Evolutionary conservation across 2,888 invertebrate genomes (phyloP), one percentile per base, ranked within the genome.

Genomic region (Darwinula stevensoni): DNA sequence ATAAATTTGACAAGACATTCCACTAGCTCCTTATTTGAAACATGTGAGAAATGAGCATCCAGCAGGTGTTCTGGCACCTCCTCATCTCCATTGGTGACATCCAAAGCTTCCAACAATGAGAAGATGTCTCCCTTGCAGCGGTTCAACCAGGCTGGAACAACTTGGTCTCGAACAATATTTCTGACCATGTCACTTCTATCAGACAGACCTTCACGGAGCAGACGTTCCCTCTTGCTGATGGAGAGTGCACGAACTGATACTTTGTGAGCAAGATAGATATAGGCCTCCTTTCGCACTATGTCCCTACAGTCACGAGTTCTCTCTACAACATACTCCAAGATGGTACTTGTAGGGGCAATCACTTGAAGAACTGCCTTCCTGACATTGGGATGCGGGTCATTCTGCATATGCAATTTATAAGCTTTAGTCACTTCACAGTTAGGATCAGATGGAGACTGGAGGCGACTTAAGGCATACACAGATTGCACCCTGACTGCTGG

Each of bases 401-500:
- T 61, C 38, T 61, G 56, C 49, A 74, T 57, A 39, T 74, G 69
- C 43, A 62, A 66, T 15, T 65, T 55, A 41, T 70, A 72, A 1
- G 66, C 60, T 40, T 64, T 59, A 2, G 75, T 66, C 2, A 82
- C 67, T 2, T 62, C 64, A 47, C 82, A 80, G 17, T 68, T 59
- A 1, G 61, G 59, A 43, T 74, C 65, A 30, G 54, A 54, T 0
- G 78, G 75, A 42, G 74, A 67, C 49, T 84, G 84, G 2, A 84
- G 54, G 3, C 80, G 59, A 34, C 69, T 65, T 27, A 84, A 52
- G 1, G 76, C 73, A 16, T 64, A 49, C 0, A 76, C 67, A 1
- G 80, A 80, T 41, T 78, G 68, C 18, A 67, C 65, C 14, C 82
- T 59, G 3, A 84, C 71, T 31, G 64, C 62, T 2, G 70, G 61